Base-by-base conservation (phyloP, 2,113 vertebrate genomes). In the Scatophagus argus region DNA sequence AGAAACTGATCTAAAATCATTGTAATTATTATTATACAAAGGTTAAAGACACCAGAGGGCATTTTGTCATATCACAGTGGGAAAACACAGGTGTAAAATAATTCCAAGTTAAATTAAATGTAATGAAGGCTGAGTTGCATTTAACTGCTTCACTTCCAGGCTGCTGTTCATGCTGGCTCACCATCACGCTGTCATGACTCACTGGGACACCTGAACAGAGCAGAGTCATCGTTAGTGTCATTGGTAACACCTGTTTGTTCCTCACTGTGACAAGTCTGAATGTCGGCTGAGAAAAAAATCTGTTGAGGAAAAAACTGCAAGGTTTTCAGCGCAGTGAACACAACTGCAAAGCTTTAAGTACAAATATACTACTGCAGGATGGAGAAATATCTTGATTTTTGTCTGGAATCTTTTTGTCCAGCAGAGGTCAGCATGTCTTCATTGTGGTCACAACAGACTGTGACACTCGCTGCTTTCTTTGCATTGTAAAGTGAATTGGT, bases 381-480 rank as follows among this genome's bases (percentile, higher is more conserved):
- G 34, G 13, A 46, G 29, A 8, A 39, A 5, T 6, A 19, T 21
- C 6, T 5, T 65, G 14, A 61, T 27, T 68, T 25, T 36, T 0
- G 0, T 4, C 12, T 60, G 31, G 5, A 31, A 6, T 5, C 5
- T 3, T 19, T 17, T 6, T 68, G 31, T 32, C 87, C 94, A 93
- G 90, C 87, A 94, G 94, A 91, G 87, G 92, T 62, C 92, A 94
- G 87, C 79, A 84, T 78, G 75, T 82, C 58, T 77, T 81, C 74
- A 91, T 51, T n/a, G 25, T 49, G 34, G n/a, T 65, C 8, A 14
- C 16, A 29, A 36, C 25, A n/a, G 12, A 27, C 8, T 8, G 8
- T 21, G 23, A 17, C 1, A 68, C 17, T 27, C 0, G 16, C 39
- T 47, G 38, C 25, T 27, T n/a, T 44, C 25, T 13, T 31, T 36